Evolutionary conservation across 2,113 vertebrate species (phyloP), one percentile per base, ranked within the genome.

Genomic region (Campylomormyrus numenius): DNA sequence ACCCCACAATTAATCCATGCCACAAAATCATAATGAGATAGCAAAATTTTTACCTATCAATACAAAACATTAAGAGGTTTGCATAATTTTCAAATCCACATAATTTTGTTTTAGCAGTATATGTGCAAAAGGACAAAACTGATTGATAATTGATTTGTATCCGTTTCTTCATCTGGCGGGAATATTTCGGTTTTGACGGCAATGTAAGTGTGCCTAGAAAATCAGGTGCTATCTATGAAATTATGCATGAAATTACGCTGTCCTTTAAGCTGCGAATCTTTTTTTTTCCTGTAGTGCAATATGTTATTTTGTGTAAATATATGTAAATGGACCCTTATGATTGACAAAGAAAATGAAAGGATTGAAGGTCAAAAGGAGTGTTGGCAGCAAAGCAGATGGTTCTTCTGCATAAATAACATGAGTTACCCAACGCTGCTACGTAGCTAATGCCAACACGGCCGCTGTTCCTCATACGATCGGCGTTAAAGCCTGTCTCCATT

Each of bases 281-380:
- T 62, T 35, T 58, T 46, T 66, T n/a, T 13, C 49, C 21, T 24
- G 35, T 42, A 62, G 31, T 62, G 87, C 87, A 88, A 88, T 88
- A 88, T 88, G 87, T 88, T 88, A 88, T 88, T 88, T 88, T 88
- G 87, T 62, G 87, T 88, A 88, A 88, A 88, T 62, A 42, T 62
- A 88, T 88, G 87, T 56, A 88, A 88, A 88, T 88, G 39, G 9
- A 3, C 19, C 49, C 87, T 50, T 45, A 15, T 88, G 87, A 88
- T 88, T 88, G 87, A 88, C 87, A 88, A 88, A 88, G 35, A 88
- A 88, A 62, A 62, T 66, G 56, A 88, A 88, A 88, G 56, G 31
- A 42, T n/a, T 58, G 87, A 88, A 88, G 87, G 87, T 88, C 87
- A 88, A 88, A 88, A 31, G 56, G 53, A 66, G 56, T 66, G 53